Percentiles rank a stretch among this genome's conserved stretches.
Conservation (phyloP, 2,888 invertebrate genomes). For the Adineta ricciae region DNA sequence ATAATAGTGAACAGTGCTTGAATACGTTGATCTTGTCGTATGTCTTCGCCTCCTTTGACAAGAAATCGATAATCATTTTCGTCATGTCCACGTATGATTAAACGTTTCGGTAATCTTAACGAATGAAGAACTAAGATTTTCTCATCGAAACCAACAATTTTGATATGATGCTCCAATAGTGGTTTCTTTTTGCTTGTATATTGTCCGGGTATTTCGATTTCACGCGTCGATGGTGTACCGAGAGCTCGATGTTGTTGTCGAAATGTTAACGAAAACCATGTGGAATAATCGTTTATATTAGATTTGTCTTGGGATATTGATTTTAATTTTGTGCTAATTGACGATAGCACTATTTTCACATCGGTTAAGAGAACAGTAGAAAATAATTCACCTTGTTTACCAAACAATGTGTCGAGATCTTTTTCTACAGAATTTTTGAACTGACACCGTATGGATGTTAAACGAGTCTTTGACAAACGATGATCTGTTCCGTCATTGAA, state of each 20-base stretch:
- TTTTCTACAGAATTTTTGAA: neutral
- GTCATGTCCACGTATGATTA: conserved; percentile 62
- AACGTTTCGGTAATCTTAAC: conserved; percentile 39
- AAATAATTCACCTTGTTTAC: conserved; percentile 35
- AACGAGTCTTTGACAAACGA: neutral
- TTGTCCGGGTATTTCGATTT: conserved; percentile 53
- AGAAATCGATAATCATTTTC: conserved; percentile 57
- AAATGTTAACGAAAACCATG: neutral
- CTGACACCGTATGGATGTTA: neutral
- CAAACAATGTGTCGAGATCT: conserved; percentile 41
- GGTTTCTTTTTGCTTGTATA: conserved; percentile 58
- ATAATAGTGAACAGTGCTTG: conserved; percentile 62
- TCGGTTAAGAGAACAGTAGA: neutral
- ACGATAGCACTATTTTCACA: neutral
- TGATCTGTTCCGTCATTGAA: neutral
- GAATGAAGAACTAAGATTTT: neutral
- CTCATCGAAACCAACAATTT: conserved; percentile 59
- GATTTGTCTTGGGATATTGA: neutral
- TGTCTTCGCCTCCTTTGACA: conserved; percentile 64
- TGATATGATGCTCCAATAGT: conserved; percentile 58
- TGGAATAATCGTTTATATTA: neutral
- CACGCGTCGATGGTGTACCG: neutral
- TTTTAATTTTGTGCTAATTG: neutral
- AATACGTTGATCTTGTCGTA: conserved; percentile 65
- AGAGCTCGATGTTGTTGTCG: neutral